Base-by-base conservation (phyloP, 2,888 invertebrate species). In the Scelioninae gen. 1 region DNA sequence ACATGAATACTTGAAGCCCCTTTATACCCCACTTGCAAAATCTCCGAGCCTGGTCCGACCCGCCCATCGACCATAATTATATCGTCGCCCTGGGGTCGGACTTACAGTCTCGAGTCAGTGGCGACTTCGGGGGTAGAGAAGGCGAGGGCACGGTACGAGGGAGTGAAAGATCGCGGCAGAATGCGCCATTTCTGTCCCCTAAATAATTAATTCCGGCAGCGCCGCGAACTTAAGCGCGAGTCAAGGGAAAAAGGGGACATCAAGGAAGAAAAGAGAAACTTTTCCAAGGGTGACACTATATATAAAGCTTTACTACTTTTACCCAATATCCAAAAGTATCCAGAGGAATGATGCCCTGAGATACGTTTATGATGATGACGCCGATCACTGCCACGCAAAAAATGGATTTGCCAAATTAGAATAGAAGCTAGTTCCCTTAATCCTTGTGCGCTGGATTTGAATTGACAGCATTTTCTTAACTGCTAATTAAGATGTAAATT, bases 151-250 rank as follows among this genome's bases (percentile, higher is more conserved):
- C 72, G 75, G 62, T 79, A 75, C 75, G 62, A 78, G 84, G 85
- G 84, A 77, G 85, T 84, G 84, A 87, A 87, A 88, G 88, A 88
- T 87, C 86, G 88, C 84, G 87, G 82, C 86, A 88, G 87, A 87
- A 85, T 88, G 90, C 91, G 91, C 91, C 91, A 92, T 92, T 92
- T 91, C 90, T 91, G 90, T 91, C 92, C 91, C 92, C 92, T 92
- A 92, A 92, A 92, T 92, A 92, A 92, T 92, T 92, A 92, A 92
- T 92, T 92, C 92, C 91, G 90, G 91, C 91, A 91, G 90, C 88
- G 89, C 90, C 90, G 90, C 86, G 89, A 89, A 90, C 91, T 90
- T 90, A 90, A 90, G 89, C 88, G 89, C 88, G 85, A 84, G 86
- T 84, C 71, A 29, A 58, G 85, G 75, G 56, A 58, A 51, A 69